A percentile compares a stretch with the other conserved stretches of the same genome.
Evolutionary conservation across 2,888 invertebrate species (phyloP).

Genomic region (Rhorus exstirpatorius): DNA sequence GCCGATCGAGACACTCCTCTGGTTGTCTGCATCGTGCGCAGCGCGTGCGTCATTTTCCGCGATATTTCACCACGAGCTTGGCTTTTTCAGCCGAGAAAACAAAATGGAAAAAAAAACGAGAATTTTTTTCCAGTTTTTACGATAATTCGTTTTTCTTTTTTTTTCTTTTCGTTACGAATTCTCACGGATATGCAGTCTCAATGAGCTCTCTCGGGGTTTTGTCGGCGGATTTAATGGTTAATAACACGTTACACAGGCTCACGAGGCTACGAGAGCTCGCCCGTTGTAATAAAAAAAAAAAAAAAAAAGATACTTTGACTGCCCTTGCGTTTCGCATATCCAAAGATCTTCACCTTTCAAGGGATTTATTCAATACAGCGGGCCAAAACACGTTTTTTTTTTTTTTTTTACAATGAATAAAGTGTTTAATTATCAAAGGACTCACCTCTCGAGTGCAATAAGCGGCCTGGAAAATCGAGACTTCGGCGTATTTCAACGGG

Average conservation of each 20-base stretch:
- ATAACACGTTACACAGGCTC: slow-evolving; percentile 76
- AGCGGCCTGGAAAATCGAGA: slow-evolving; percentile 84
- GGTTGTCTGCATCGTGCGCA: slow-evolving; percentile 70
- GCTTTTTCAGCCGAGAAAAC: slow-evolving; percentile 8
- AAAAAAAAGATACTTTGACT: slow-evolving; percentile 18
- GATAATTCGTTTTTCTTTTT: neutral
- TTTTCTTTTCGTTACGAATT: neutral
- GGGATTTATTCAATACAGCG: slow-evolving; percentile 3
- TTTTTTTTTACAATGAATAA: slow-evolving; percentile 5
- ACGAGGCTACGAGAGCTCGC: slow-evolving; percentile 74
- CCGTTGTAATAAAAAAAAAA: slow-evolving; percentile 26
- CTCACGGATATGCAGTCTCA: neutral
- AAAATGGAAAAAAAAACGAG: neutral
- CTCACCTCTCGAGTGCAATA: slow-evolving; percentile 84
- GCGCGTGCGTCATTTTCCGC: slow-evolving; percentile 79
- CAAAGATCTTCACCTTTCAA: neutral
- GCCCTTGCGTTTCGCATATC: neutral
- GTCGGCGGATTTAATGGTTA: slow-evolving; percentile 76
- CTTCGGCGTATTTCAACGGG: slow-evolving; percentile 83
- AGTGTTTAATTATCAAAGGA: slow-evolving; percentile 62
- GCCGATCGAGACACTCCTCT: slow-evolving; percentile 79
- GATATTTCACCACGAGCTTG: slow-evolving; percentile 17
- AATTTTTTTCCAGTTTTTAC: neutral
- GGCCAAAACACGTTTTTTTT: neutral
- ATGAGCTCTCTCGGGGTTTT: slow-evolving; percentile 6